Evolutionary conservation across 2,113 vertebrate genomes (phyloP).

Genomic region (Paralichthys olivaceus): DNA sequence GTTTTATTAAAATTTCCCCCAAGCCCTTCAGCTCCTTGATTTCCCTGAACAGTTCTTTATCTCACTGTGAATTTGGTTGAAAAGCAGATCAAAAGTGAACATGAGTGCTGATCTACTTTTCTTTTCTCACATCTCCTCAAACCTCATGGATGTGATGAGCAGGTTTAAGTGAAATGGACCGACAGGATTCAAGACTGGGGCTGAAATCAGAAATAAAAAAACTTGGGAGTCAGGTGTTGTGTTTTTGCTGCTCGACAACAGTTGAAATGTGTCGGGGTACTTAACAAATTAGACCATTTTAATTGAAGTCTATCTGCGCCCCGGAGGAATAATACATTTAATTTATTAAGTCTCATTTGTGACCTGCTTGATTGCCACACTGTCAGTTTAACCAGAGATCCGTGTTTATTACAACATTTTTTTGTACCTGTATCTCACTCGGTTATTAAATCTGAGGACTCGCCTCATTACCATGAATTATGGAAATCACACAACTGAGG

Average conservation of each 20-base stretch:
- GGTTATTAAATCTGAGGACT: slow-evolving; percentile 61
- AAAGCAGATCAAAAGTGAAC: slow-evolving; percentile 50
- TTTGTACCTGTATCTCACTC: slow-evolving; percentile 56
- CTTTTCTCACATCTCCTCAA: slow-evolving; percentile 40
- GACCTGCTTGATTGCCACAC: slow-evolving; percentile 52
- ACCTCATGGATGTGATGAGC: slow-evolving; percentile 38
- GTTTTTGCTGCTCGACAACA: slow-evolving; percentile 24
- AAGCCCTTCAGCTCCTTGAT: slow-evolving; percentile 35
- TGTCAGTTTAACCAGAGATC: slow-evolving; percentile 51
- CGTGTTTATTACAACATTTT: slow-evolving; percentile 36
- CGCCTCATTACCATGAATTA: slow-evolving; percentile 72
- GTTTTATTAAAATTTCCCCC: slow-evolving; percentile 14
- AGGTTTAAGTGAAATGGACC: slow-evolving; percentile 40
- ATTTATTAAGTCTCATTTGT: slow-evolving; percentile 52
- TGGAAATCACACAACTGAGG: slow-evolving; percentile 67
- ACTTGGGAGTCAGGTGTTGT: slow-evolving; percentile 10
- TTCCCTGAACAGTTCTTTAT: slow-evolving; percentile 46
- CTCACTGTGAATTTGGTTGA: slow-evolving; percentile 16
- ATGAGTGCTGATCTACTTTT: slow-evolving; percentile 36
- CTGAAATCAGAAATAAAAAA: slow-evolving; percentile 22
- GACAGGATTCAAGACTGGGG: slow-evolving; percentile 21
- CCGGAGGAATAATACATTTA: slow-evolving; percentile 52
- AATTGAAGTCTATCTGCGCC: slow-evolving; percentile 53
- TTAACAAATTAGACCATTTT: slow-evolving; percentile 44
- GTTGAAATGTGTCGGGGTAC: slow-evolving; percentile 26